Conservation (phyloP, 2,888 invertebrate genomes). For the Lasius fuliginosus region DNA sequence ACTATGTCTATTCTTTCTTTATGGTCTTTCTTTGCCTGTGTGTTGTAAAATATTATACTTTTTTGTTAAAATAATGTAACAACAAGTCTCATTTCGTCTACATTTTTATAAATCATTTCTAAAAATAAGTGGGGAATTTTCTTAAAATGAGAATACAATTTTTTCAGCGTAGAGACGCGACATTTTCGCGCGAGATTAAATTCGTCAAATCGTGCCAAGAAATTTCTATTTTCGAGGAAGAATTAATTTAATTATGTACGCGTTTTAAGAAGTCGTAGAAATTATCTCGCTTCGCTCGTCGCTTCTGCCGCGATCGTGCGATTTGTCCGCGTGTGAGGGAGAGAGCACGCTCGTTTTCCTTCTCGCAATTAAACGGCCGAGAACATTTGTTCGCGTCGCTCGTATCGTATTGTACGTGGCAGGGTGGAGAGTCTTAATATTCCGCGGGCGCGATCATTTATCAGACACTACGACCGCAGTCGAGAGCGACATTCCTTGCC, state of each 20-base stretch:
- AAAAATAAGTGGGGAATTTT: too few relatives aligned
- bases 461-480: constrained; percentile 70
- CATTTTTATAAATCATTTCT: too few relatives aligned
- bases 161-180: too few relatives aligned
- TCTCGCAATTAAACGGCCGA: constrained; percentile 60
- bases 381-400: constrained; percentile 73
- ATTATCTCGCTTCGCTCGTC: not conserved
- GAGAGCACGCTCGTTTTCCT: constrained; percentile 57
- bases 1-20: too few relatives aligned
- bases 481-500: constrained; percentile 74
- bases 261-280: constrained; percentile 15
- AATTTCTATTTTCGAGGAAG: not conserved
- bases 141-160: too few relatives aligned
- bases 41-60: too few relatives aligned
- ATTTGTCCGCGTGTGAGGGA: constrained; percentile 60
- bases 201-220: not conserved
- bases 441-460: constrained; percentile 71
- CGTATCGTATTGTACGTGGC: constrained; percentile 60
- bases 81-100: too few relatives aligned
- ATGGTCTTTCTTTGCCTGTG: too few relatives aligned
- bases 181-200: not conserved
- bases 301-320: constrained; percentile 31
- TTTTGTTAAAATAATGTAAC: too few relatives aligned
- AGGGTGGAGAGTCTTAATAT: constrained; percentile 72
- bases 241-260: constrained; percentile 25